A percentile compares a stretch with the other conserved stretches of the same genome.
These are phyloP conservation scores for Pseudochaenichthys georgianus DNA, from an alignment of 2,797 vertebrate species.

Conservation along the genomic window DNA sequence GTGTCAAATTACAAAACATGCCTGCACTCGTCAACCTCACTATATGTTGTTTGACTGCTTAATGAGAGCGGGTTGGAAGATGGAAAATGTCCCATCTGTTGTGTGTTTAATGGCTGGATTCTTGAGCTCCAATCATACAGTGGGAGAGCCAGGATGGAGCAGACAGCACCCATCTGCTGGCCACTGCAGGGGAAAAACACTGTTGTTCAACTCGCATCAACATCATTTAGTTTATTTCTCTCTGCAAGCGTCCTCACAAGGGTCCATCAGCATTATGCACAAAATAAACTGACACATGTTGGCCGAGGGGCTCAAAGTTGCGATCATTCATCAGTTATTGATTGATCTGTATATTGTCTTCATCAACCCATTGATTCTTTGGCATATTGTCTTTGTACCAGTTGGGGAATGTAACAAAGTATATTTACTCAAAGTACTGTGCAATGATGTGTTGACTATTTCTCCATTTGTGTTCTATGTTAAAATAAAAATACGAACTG, in stretches of 20 bases:
- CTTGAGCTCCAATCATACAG: conserved; percentile 71
- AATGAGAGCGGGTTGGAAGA: conserved; percentile 64
- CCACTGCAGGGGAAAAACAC: conserved; percentile 57
- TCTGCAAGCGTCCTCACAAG: conserved; percentile 31
- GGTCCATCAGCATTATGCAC: neutral
- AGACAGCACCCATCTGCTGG: conserved; percentile 82
- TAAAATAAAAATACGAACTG: too few relatives aligned
- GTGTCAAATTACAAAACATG: conserved; percentile 65
- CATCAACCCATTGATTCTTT: neutral
- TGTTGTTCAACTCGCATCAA: conserved; percentile 66
- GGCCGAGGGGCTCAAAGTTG: neutral
- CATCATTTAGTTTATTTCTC: conserved; percentile 36
- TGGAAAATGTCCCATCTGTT: conserved; percentile 75
- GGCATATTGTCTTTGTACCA: neutral
- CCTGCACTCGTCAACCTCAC: conserved; percentile 52
- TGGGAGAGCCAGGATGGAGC: conserved; percentile 66
- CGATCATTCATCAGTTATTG: neutral
- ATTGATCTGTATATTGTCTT: neutral
- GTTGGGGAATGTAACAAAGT: too few relatives aligned
- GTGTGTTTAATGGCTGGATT: conserved; percentile 75
- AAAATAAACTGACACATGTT: neutral
- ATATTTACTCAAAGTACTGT: too few relatives aligned
- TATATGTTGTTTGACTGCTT: conserved; percentile 72
- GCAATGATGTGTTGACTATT: too few relatives aligned
- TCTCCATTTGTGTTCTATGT: too few relatives aligned